Base-by-base conservation (phyloP, 2,888 invertebrate species). In the Hydraecia micacea region DNA sequence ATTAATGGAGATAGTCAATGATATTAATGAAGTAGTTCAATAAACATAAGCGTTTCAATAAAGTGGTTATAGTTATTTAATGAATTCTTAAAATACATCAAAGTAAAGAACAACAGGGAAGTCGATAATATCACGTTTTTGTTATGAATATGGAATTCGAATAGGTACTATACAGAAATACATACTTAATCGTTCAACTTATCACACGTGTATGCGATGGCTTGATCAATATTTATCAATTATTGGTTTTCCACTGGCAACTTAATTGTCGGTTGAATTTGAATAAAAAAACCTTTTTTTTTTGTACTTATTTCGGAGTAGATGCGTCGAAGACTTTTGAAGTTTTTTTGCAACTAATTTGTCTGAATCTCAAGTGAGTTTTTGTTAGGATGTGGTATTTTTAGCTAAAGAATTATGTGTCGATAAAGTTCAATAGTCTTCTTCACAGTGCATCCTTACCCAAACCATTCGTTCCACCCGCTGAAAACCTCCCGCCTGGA, bases 151-250 rank as follows among this genome's bases (percentile, higher is more conserved):
- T 70, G 55, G 32, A 86, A 88, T 86, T 73, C 71, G 74, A 73
- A 79, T 78, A n/a, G 55, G n/a, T 52, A 79, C 2, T 32, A 32
- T 25, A 88, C 67, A 80, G 70, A 87, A 86, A 84, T 87, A 70
- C 74, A 66, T 72, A 84, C 28, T 67, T 76, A 82, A 81, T 84
- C 74, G 58, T 1, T 58, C 42, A 72, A 75, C n/a, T 77, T 75
- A 80, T 63, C 75, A 81, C 81, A 84, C 73, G 78, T 83, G 69
- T 78, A 68, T n/a, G 67, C 75, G 55, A 73, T 52, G 32, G n/a
- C 62, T 80, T 69, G n/a, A 75, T 86, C 75, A 88, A 82, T 84
- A 88, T 88, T 85, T 80, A 81, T 79, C 62, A 68, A 67, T 62
- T 21, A 42, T 39, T 52, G 58, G 60, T 71, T 79, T 70, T 77